Percentiles rank a stretch among this genome's conserved stretches.
These are phyloP conservation scores for Drosophila neutralis DNA, from an alignment of 2,888 invertebrate species.

Conservation along the genomic window DNA sequence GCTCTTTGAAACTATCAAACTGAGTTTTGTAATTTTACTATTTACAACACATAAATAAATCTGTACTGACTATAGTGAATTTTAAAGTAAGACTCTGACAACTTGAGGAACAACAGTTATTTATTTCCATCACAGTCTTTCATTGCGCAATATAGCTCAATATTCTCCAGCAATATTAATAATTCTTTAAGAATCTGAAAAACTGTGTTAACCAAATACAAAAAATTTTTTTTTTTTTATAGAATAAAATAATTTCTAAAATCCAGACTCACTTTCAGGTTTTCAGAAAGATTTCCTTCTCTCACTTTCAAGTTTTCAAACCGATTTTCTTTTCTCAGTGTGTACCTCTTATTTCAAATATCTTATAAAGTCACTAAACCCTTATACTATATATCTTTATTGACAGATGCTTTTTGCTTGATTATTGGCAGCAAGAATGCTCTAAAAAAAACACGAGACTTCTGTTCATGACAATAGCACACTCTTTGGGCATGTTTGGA, in stretches of 20 bases:
- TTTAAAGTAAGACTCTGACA: not conserved
- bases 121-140: not conserved
- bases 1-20: not conserved
- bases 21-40: not conserved
- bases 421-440: not conserved
- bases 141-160: too few species aligned
- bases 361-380: not conserved
- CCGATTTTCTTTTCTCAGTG: too few species aligned
- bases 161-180: too few species aligned
- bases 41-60: not conserved
- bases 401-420: not conserved
- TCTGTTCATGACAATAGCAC: slow-evolving; percentile 24
- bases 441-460: not conserved
- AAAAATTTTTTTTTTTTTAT: too few species aligned
- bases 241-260: too few species aligned
- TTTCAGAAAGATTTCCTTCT: too few species aligned
- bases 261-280: too few species aligned
- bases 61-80: not conserved
- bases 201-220: too few species aligned
- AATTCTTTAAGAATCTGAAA: too few species aligned
- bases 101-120: not conserved
- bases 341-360: too few species aligned
- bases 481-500: not conserved
- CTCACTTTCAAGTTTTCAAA: too few species aligned
- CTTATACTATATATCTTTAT: not conserved